These are phyloP conservation scores for Rhodinocichla rosea DNA, from an alignment of 2,113 vertebrate genomes.

Conservation along the genomic window DNA sequence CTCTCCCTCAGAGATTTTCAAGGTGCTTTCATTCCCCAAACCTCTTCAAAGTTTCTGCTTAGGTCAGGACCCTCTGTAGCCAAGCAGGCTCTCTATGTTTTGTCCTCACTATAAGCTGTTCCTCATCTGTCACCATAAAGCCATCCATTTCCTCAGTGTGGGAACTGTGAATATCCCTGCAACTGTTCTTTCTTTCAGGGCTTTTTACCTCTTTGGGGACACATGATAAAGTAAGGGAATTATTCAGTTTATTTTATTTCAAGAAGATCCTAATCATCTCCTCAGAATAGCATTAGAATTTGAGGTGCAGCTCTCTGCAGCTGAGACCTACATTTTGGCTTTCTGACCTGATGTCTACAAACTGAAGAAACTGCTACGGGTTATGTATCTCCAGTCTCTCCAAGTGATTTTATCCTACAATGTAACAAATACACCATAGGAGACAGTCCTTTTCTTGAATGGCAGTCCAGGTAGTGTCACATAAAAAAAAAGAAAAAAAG, in stretches of 20 bases:
- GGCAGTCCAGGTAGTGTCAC: neutral
- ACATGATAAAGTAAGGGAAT: neutral
- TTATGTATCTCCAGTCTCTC: too few species aligned
- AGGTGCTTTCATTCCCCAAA: neutral
- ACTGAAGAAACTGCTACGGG: too few species aligned
- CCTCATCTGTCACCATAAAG: neutral
- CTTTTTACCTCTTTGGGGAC: neutral
- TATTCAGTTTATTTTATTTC: neutral
- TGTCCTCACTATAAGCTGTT: neutral
- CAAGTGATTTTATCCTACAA: too few species aligned
- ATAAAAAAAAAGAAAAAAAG: too few species aligned
- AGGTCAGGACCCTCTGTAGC: fast-evolving
- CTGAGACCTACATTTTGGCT: neutral
- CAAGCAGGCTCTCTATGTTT: neutral
- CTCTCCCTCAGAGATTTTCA: neutral
- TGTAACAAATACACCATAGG: neutral
- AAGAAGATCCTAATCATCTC: neutral
- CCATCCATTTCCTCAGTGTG: neutral
- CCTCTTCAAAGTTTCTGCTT: neutral
- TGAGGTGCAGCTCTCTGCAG: neutral
- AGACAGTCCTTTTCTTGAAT: neutral
- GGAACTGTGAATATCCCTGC: neutral
- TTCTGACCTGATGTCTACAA: constrained; percentile 1
- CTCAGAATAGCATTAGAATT: neutral
- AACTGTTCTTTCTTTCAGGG: neutral